phyloP scores from a whole-genome alignment of 2,888 invertebrate species.

The Pyrrhosoma nymphula region DNA sequence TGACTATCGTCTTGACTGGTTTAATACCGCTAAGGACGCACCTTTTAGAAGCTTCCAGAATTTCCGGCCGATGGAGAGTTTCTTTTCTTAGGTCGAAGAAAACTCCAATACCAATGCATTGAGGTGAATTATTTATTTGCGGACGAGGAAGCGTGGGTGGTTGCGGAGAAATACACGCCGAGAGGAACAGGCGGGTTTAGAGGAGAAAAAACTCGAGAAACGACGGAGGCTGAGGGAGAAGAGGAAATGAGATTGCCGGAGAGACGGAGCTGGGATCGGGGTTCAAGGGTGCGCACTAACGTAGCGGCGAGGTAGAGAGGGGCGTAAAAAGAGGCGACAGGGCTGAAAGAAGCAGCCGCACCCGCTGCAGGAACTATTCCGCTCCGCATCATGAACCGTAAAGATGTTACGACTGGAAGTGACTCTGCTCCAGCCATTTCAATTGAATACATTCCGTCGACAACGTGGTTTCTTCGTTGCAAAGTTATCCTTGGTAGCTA shows the following conservation, averaged over 20 bases:
- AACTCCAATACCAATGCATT: neutral
- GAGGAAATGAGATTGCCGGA: constrained; percentile 13
- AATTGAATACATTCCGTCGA: neutral
- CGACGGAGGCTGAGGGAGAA: neutral
- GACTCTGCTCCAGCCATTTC: neutral
- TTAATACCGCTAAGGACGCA: neutral
- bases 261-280: neutral
- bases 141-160: neutral
- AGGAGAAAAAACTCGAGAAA: neutral
- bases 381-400: neutral
- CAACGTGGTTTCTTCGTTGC: neutral
- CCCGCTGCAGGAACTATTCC: neutral
- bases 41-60: neutral
- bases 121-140: constrained; percentile 12
- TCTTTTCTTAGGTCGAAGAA: neutral
- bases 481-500: neutral
- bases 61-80: neutral
- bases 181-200: neutral
- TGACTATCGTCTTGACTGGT: neutral
- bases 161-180: neutral
- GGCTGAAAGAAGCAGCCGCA: neutral
- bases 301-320: neutral
- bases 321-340: neutral
- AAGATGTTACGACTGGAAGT: neutral
- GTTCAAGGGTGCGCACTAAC: neutral